These are phyloP conservation scores for Clostera curtula DNA, from an alignment of 2,888 invertebrate species.

Conservation along the genomic window DNA sequence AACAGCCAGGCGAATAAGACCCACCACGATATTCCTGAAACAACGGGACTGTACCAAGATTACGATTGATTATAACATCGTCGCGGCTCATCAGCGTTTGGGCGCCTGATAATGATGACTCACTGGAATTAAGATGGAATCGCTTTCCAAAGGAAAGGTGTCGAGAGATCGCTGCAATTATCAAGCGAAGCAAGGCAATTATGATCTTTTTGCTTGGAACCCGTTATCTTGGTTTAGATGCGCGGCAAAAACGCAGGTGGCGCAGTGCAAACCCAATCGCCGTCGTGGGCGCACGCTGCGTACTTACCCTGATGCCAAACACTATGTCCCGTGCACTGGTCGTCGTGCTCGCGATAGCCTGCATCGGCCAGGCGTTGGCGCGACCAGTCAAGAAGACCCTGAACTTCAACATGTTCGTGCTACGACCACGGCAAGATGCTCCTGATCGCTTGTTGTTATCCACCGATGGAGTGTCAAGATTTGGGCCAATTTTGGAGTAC, in stretches of 20 bases:
- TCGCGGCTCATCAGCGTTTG: conserved; percentile 31
- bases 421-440: conserved; percentile 46
- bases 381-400: conserved; percentile 54
- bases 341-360: conserved; percentile 40
- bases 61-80: conserved; percentile 6
- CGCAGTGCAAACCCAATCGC: conserved; percentile 50
- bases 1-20: conserved; percentile 26
- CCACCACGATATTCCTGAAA: conserved; percentile 11
- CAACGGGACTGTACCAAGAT: conserved; percentile 5
- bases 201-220: conserved; percentile 68
- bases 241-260: conserved; percentile 50
- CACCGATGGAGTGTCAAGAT: conserved; percentile 67
- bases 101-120: conserved; percentile 39
- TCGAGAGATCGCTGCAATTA: conserved; percentile 63
- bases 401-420: conserved; percentile 65
- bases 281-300: conserved; percentile 46
- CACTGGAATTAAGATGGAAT: conserved; percentile 58
- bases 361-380: conserved; percentile 36
- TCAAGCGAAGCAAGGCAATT: conserved; percentile 57
- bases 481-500: conserved; percentile 81
- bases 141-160: conserved; percentile 73
- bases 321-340: conserved; percentile 34
- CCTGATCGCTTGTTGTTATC: conserved; percentile 46
- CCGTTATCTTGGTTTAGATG: conserved; percentile 67
- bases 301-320: conserved; percentile 8